Evolutionary conservation across 2,113 vertebrate species (phyloP), one percentile per base, ranked within the genome.

Genomic region (Eidolon helvum): DNA sequence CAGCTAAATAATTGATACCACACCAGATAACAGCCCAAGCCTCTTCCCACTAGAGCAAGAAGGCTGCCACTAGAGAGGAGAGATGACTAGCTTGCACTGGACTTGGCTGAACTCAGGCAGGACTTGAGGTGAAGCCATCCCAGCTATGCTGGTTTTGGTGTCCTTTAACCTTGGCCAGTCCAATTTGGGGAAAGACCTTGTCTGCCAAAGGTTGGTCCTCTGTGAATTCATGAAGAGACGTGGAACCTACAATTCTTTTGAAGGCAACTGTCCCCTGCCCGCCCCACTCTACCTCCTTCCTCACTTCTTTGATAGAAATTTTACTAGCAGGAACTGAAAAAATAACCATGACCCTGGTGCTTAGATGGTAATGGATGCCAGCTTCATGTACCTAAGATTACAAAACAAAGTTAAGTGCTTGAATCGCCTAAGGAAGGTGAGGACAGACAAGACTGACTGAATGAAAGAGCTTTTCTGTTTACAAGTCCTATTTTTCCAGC

Each of bases 1-100:
- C 91, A 83, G 95, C 82, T 94, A 98, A 98, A 99, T 98, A 98
- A 97, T 96, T 98, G 98, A 98, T 98, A 96, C 80, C 88, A 61
- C 50, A 53, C 61, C 86, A 96, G 96, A 97, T 98, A 97, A 97
- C 45, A 92, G 79, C 75, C 80, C 53, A 18, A 16, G 55, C 72
- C 74, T 82, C 87, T 96, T 90, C 94, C 72, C 84, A 40, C 65
- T 26, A 53, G 66, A 40, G 45, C 26, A 4, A 75, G 85, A 92
- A 94, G 72, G n/a, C 63, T 33, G 77, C 28, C 0, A 1, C 28
- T 14, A 28, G 75, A 78, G 55, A 82, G 8, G 65, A 83, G 72
- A 88, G 55, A 74, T 68, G 43, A 43, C 61, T 33, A 22, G 11
- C 45, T 6, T 28, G 55, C 1, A 1, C 66, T 15, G 12, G 87